Evolutionary conservation across 37 sponge, comb jelly and placozoan species (phyloP).

Genomic region (Axinella damicornis): DNA sequence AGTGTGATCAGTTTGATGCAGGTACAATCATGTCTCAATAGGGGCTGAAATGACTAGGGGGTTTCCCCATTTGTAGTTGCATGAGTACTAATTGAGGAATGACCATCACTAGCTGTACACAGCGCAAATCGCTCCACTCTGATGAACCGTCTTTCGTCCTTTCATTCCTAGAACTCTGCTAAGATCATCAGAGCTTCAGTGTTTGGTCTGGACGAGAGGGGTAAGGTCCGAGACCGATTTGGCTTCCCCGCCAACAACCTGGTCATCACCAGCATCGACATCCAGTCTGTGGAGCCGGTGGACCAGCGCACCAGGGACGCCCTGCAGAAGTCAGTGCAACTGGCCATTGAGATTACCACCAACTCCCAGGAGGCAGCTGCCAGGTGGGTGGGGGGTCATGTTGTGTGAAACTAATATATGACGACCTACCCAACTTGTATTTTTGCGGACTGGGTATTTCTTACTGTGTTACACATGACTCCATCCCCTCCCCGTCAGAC

Average conservation of each 20-base stretch:
- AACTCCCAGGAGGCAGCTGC: constrained; percentile 99
- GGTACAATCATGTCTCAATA: too few species aligned
- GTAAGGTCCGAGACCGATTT: constrained; percentile 92
- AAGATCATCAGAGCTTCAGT: constrained; percentile 98
- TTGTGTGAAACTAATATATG: neutral
- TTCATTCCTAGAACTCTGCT: constrained; percentile 88
- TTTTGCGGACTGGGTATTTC: too few species aligned
- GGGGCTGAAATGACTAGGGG: too few species aligned
- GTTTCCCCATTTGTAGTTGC: too few species aligned
- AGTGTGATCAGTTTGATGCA: too few species aligned
- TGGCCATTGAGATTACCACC: constrained; percentile 99
- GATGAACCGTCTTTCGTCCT: too few species aligned
- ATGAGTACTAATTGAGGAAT: too few species aligned
- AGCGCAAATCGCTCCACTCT: too few species aligned
- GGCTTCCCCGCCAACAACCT: constrained; percentile 94
- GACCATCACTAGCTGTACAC: too few species aligned
- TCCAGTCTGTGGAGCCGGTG: constrained; percentile 99
- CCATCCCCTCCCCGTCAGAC: constrained; percentile 40
- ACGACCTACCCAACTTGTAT: neutral
- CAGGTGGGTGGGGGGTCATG: constrained; percentile 61
- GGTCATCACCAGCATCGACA: constrained; percentile 97
- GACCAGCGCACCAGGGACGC: constrained; percentile 99
- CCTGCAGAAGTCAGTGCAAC: constrained; percentile 98
- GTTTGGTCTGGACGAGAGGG: constrained; percentile 95
- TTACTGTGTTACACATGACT: too few species aligned